Evolutionary conservation across 2,797 vertebrate genomes (phyloP), one percentile per base, ranked within the genome.

Genomic region (Bovichtus diacanthus): DNA sequence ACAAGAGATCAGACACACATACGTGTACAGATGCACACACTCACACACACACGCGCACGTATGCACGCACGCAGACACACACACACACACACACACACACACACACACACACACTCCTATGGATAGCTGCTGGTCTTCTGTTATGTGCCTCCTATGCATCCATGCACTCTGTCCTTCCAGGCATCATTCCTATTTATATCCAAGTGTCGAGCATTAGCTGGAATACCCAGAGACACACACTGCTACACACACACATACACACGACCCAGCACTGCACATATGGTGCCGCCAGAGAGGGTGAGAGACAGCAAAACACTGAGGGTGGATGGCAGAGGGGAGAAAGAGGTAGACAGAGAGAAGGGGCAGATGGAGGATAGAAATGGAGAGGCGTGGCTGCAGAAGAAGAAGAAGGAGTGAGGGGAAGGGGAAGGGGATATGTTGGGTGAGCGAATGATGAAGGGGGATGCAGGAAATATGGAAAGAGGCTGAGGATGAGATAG

Each of bases 141-240:
- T 77, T 74, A 85, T 88, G 88, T 79, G 70, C 79, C 80, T 87
- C 80, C 87, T 87, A 88, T 91, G 88, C 92, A 86, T 94, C 88
- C 84, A 85, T 92, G 87, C 85, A 69, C 85, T 81, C 87, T 80
- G 80, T 92, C 87, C 90, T 93, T 88, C 76, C 68, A 92, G 91
- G 86, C 91, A 93, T 92, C 84, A 89, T 82, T 89, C 84, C 90
- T 93, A 94, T 94, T 94, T 93, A 90, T 93, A 94, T 90, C 87
- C 80, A 81, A 88, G 79, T 83, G 85, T 88, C 31, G 27, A 80
- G 88, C 81, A 82, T 89, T 91, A 89, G 86, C 81, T 86, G 84
- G 74, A 90, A 83, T 74, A 92, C 63, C 29, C 76, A 69, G 58
- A 90, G 69, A 88, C 65, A 71, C 78, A 54, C 62, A 64, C 67